Evolutionary conservation across 2,888 invertebrate genomes (phyloP), one percentile per base, ranked within the genome.

Genomic region (Phoronis australis): DNA sequence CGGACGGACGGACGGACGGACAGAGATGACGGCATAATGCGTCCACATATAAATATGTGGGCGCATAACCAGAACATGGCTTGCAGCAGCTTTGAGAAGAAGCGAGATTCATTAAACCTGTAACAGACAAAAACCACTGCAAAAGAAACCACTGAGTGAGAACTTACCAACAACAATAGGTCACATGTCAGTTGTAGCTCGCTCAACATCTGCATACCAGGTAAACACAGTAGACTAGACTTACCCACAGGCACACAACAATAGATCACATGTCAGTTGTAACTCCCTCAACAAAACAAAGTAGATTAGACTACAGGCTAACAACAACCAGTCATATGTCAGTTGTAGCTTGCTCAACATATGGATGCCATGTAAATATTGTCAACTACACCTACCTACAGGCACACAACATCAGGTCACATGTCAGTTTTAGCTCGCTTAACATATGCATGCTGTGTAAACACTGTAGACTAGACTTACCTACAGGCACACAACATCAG

Each of bases 111-210:
- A n/a, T n/a, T n/a, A n/a, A n/a, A n/a, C n/a, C n/a, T n/a, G n/a
- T n/a, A n/a, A n/a, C n/a, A n/a, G n/a, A n/a, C n/a, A n/a, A n/a
- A n/a, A n/a, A n/a, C n/a, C n/a, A n/a, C n/a, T n/a, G n/a, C n/a
- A n/a, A n/a, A n/a, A n/a, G n/a, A n/a, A n/a, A n/a, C n/a, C n/a
- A n/a, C n/a, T n/a, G n/a, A n/a, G n/a, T n/a, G n/a, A n/a, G n/a
- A n/a, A n/a, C n/a, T n/a, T n/a, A n/a, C n/a, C n/a, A n/a, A 78
- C 23, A 83, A 66, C 81, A 84, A 82, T 38, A 84, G 71, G 63
- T 84, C 84, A 51, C 81, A 81, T 3, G 83, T 81, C 15, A 83
- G 66, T 51, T 81, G 80, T 12, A 84, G 69, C 61, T 84, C 84
- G 48, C 66, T 78, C 67, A 66, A 55, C 15, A 75, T 65, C 50